A percentile compares a stretch with the other conserved stretches of the same genome.
phyloP scores from a whole-genome alignment of 1,140 invertebrate species.

The Trinorchestia longiramus region DNA sequence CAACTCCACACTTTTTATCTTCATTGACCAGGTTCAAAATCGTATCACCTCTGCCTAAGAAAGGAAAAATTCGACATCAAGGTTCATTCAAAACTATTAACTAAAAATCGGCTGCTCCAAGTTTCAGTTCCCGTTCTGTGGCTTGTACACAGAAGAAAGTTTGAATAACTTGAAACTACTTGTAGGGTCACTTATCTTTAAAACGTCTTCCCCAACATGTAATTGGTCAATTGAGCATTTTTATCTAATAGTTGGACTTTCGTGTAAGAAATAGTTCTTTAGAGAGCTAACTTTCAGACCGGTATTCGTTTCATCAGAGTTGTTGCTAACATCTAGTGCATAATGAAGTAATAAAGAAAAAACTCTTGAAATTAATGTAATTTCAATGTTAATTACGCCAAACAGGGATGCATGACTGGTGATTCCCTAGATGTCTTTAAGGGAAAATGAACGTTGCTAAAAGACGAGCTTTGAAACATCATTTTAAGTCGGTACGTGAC shows the following conservation, averaged over 20 bases:
- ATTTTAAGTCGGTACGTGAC: not conserved
- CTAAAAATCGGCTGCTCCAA: not conserved
- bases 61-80: not conserved
- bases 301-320: not conserved
- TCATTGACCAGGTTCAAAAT: no score
- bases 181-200: not conserved
- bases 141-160: no score
- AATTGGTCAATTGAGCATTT: not conserved
- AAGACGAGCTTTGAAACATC: not conserved
- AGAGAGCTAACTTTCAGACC: not conserved
- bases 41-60: no score
- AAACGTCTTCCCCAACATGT: not conserved
- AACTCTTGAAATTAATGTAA: not conserved
- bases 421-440: not conserved
- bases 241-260: not conserved
- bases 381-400: not conserved
- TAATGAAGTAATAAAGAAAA: not conserved
- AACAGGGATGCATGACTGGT: not conserved
- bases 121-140: not conserved
- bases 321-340: no score
- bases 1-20: no score
- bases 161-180: no score
- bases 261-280: not conserved
- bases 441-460: not conserved
- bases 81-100: not conserved